Base-by-base conservation (phyloP, 1,140 invertebrate species). In the Trachymyrmex cornetzi region DNA sequence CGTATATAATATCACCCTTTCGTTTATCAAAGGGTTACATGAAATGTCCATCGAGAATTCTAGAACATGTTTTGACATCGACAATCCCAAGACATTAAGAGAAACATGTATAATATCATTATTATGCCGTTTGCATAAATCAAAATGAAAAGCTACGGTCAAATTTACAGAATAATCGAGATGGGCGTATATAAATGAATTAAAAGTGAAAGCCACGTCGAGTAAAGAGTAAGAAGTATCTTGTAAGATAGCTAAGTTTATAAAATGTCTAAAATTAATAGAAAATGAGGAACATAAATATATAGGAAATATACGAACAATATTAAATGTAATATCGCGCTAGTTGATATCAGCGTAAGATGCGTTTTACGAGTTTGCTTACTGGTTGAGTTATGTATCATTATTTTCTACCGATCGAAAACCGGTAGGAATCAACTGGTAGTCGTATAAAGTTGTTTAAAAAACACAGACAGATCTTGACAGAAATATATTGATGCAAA, bases 21-120 rank as follows among this genome's bases (percentile, higher is more conserved):
- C 50, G 66, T 69, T 81, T 38, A 53, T 16, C 38, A 55, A 1
- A 38, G 64, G 64, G n/a, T 69, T 53, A 16, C 55, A 53, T 24
- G 77, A 16, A 38, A 69, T 14, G 30, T 44, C n/a, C 48, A 30
- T 16, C 7, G 12, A 69, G 48, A 34, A 80, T 16, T 80, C 63
- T 67, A 12, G 22, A 67, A 61, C 27, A 69, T 81, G 22, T 69
- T 81, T 71, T 44, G 63, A 81, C 61, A 69, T 38, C n/a, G 48
- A 55, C 50, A 55, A 27, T 69, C 30, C 16, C 19, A 19, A 38
- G 48, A 24, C n/a, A 16, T 38, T n/a, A 34, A 59, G 24, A 48
- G 30, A 14, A 53, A 53, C 12, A 12, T 19, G 14, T 22, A 80
- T 22, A 64, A 4, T 30, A 24, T 22, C 50, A 55, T 81, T 34